Conservation (phyloP, 2,113 vertebrate species). For the Gambusia affinis region DNA sequence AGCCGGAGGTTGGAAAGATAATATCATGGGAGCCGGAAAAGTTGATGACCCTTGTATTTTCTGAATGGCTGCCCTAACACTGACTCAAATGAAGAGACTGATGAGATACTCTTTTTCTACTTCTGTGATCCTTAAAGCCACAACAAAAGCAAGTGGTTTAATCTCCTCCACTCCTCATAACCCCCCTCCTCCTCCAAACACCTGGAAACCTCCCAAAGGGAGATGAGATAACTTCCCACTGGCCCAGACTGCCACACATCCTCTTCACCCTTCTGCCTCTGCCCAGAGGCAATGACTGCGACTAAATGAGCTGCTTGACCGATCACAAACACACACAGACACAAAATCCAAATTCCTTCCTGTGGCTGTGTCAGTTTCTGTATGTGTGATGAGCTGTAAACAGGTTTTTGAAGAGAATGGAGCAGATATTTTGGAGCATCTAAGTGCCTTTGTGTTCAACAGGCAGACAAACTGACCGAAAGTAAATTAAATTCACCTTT, state of each 20-base stretch:
- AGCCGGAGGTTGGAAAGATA: constrained; percentile 60
- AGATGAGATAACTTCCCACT: constrained; percentile 72
- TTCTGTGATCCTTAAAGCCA: constrained; percentile 57
- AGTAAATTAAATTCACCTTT: constrained; percentile 13
- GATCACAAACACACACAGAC: constrained; percentile 41
- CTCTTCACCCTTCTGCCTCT: constrained; percentile 15
- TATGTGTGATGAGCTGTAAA: constrained; percentile 72
- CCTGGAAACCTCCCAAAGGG: constrained; percentile 67
- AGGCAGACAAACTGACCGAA: constrained; percentile 26
- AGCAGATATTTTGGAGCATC: constrained; percentile 61
- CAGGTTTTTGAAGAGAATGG: constrained; percentile 28
- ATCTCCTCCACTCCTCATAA: constrained; percentile 68
- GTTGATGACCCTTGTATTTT: constrained; percentile 41
- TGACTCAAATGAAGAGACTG: constrained; percentile 23
- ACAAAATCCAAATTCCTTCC: constrained; percentile 39
- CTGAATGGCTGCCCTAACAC: constrained; percentile 18
- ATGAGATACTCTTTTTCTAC: constrained; percentile 23
- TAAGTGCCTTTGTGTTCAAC: constrained; percentile 56
- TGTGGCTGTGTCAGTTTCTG: constrained; percentile 53
- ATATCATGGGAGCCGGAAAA: constrained; percentile 41
- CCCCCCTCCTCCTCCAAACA: constrained; percentile 50
- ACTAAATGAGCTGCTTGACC: constrained; percentile 57
- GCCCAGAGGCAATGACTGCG: constrained; percentile 54
- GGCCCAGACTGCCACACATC: constrained; percentile 51
- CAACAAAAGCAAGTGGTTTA: constrained; percentile 70